Base-by-base conservation (phyloP, 1,140 invertebrate genomes). In the Drosophila kanapiae region DNA sequence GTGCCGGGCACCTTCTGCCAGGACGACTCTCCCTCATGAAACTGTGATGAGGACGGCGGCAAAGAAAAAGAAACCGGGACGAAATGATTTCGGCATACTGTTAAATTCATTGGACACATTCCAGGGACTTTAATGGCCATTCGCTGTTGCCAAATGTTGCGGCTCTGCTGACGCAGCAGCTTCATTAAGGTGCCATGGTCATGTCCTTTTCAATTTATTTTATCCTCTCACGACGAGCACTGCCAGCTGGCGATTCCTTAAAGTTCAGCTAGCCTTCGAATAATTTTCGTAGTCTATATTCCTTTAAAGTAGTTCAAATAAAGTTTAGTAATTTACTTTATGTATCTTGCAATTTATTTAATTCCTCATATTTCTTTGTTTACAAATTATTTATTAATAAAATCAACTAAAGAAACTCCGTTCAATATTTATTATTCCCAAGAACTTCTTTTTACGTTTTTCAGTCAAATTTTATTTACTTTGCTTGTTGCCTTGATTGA, bases 91-190 rank as follows among this genome's bases (percentile, higher is more conserved):
- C 51, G 63, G 74, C 37, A 48, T 72, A 54, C 54, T 87, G 68
- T 79, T 74, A 77, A 80, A 87, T 87, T 82, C 83, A 87, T 83
- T 56, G 67, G 62, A 86, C 63, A 86, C 83, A 83, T 87, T 79
- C 53, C 61, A 53, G 61, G 60, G 42, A 48, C 42, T 68, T 85
- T 86, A 86, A 82, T 71, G 70, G 78, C 40, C 62, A 49, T 67
- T 75, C 47, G 47, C 68, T 78, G 74, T 82, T 75, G 49, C 37
- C 59, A 58, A 75, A 83, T 82, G 74, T 70, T 64, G 63, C 60
- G 29, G 33, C 37, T 64, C 35, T 48, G 31, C 48, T 49, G 70
- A 43, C 38, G 43, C 35, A 51, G 48, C 35, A 45, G 70, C 51
- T 75, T 72, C 69, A 72, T 72, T 72, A 72, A 72, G 69, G 53